A percentile compares a stretch with the other conserved stretches of the same genome.
phyloP scores from a whole-genome alignment of 2,888 invertebrate species.

The Oscheius sp. region DNA sequence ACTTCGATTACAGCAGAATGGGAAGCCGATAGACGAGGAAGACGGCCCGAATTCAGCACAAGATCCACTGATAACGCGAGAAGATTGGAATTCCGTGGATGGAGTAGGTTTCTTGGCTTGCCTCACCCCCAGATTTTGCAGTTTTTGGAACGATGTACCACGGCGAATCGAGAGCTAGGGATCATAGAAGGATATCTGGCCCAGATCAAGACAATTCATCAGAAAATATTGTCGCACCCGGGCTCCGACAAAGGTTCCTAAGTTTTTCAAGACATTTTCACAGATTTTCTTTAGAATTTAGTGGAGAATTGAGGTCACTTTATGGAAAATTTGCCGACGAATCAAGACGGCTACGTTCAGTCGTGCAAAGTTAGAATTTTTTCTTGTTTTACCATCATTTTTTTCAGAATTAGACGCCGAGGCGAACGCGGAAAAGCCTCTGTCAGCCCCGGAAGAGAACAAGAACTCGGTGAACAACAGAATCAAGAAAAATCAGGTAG shows the following conservation, averaged over 20 bases:
- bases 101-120: neutral
- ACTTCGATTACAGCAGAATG: neutral
- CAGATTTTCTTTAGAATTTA: constrained; percentile 3
- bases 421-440: constrained; percentile 20
- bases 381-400: neutral
- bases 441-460: constrained; percentile 12
- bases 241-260: constrained; percentile 26
- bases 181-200: constrained; percentile 16
- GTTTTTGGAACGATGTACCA: constrained; percentile 19
- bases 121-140: neutral
- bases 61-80: constrained; percentile 13
- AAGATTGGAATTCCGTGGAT: constrained; percentile 32
- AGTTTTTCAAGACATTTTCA: neutral
- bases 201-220: constrained; percentile 17
- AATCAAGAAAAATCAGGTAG: constrained; percentile 31
- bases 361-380: constrained; percentile 2
- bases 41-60: constrained; percentile 9
- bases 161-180: neutral
- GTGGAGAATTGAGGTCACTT: neutral
- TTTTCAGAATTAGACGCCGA: constrained; percentile 28
- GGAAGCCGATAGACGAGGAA: neutral
- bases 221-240: constrained; percentile 19
- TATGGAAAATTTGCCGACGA: constrained; percentile 11
- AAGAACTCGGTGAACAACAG: constrained; percentile 29
- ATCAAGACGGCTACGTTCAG: neutral